Conservation (phyloP, 2,797 vertebrate genomes). For the Agapornis canus region DNA sequence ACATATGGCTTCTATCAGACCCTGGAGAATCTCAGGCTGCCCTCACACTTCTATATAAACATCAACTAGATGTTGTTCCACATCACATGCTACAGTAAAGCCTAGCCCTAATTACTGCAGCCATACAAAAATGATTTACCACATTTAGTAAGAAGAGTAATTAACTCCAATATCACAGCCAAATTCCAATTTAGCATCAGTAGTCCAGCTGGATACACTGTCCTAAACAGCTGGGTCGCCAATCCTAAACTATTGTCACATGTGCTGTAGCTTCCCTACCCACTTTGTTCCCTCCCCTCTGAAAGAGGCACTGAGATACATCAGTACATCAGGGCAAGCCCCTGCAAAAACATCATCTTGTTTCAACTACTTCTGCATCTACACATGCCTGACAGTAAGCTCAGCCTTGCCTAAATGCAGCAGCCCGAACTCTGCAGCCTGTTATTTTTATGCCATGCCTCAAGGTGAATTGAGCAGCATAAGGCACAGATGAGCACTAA, state of each 20-base stretch:
- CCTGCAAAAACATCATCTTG: not conserved
- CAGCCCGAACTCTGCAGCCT: not conserved
- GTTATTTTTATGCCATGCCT: not conserved
- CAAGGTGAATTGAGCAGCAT: not conserved
- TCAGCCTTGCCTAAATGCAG: not conserved
- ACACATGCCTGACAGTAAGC: not conserved
- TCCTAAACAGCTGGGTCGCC: accelerated
- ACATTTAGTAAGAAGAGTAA: not conserved
- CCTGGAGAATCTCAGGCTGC: not conserved
- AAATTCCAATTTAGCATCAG: not conserved
- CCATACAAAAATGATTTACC: not conserved
- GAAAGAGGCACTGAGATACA: not conserved
- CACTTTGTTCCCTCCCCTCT: not conserved
- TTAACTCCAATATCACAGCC: not conserved
- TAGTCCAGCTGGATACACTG: not conserved
- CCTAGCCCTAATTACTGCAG: not conserved
- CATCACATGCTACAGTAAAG: not conserved
- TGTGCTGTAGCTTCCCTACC: not conserved
- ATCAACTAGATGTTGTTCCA: not conserved
- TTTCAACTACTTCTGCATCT: not conserved
- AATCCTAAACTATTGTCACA: not conserved
- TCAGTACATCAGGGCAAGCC: not conserved
- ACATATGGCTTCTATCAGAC: not conserved
- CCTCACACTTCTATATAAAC: not conserved
- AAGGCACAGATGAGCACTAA: accelerated